Conservation (phyloP, 2,113 vertebrate genomes). For the Cyprinodon variegatus region DNA sequence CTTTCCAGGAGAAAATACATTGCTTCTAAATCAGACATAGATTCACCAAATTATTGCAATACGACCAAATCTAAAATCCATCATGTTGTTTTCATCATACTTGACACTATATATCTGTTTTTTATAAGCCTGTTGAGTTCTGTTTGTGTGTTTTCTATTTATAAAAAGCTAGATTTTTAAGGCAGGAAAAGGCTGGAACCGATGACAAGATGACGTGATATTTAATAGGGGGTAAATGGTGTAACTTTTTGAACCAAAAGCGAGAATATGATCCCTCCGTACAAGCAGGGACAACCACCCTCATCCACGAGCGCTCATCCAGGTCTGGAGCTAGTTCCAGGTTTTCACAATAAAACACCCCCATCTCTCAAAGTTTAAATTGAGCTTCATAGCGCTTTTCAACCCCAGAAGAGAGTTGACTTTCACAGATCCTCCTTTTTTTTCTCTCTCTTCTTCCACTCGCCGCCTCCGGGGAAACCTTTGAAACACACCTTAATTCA, state of each 20-base stretch:
- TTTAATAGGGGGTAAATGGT: too few species aligned
- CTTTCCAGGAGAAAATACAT: background rate
- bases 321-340: constrained; percentile 43
- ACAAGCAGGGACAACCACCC: constrained; percentile 42
- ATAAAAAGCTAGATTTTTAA: too few species aligned
- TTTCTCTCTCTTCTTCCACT: constrained; percentile 8
- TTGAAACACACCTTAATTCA: constrained; percentile 54
- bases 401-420: constrained; percentile 55
- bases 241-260: too few species aligned
- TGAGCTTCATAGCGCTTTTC: constrained; percentile 65
- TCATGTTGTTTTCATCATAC: too few species aligned
- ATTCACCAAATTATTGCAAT: background rate
- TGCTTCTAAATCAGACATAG: background rate
- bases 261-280: constrained; percentile 1
- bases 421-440: background rate
- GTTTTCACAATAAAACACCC: constrained; percentile 53
- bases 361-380: constrained; percentile 67
- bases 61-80: background rate
- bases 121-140: too few species aligned
- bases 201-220: background rate
- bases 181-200: background rate
- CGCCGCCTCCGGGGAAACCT: constrained; percentile 47
- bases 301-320: constrained; percentile 30
- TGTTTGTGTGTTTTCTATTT: too few species aligned
- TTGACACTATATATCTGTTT: too few species aligned